A percentile compares a stretch with the other conserved stretches of the same genome.
phyloP scores from a whole-genome alignment of 2,113 vertebrate species.

The Aegotheles bennettii region DNA sequence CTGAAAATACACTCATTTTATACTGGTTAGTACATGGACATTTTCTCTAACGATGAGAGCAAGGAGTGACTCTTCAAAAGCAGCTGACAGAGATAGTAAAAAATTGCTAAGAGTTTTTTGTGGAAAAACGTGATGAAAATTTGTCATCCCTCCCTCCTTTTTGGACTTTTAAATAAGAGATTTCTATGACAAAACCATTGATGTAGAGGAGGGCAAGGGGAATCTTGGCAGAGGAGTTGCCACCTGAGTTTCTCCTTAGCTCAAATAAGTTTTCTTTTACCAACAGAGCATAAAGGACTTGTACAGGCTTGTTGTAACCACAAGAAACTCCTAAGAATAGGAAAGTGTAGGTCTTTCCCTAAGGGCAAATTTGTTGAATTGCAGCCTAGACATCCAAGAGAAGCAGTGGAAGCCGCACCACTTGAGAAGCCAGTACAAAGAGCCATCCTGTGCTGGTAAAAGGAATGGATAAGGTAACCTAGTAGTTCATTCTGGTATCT shows the following conservation, averaged over 20 bases:
- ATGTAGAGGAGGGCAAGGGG: neutral
- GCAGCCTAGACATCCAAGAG: slow-evolving; percentile 45
- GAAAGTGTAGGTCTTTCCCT: slow-evolving; percentile 25
- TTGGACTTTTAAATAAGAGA: neutral
- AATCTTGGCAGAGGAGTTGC: slow-evolving; percentile 1
- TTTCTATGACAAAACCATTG: neutral
- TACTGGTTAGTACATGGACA: neutral
- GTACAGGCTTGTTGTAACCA: slow-evolving; percentile 17
- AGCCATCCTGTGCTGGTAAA: slow-evolving; percentile 21
- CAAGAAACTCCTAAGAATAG: slow-evolving; percentile 33
- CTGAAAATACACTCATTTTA: neutral
- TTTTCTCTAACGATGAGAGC: neutral
- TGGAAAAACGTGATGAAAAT: neutral
- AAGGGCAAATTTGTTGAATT: slow-evolving; percentile 31
- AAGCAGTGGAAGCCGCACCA: neutral
- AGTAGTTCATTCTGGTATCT: slow-evolving; percentile 24
- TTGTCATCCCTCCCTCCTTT: neutral
- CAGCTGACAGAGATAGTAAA: neutral
- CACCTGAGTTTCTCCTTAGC: neutral
- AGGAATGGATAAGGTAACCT: slow-evolving; percentile 43
- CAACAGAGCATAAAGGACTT: slow-evolving; percentile 4
- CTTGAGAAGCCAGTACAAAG: slow-evolving; percentile 44
- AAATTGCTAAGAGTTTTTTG: neutral
- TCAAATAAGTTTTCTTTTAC: slow-evolving; percentile 29
- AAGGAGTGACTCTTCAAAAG: neutral